A percentile compares a stretch with the other conserved stretches of the same genome.
Conservation (phyloP, 2,888 invertebrate species). For the Oligia latruncula region DNA sequence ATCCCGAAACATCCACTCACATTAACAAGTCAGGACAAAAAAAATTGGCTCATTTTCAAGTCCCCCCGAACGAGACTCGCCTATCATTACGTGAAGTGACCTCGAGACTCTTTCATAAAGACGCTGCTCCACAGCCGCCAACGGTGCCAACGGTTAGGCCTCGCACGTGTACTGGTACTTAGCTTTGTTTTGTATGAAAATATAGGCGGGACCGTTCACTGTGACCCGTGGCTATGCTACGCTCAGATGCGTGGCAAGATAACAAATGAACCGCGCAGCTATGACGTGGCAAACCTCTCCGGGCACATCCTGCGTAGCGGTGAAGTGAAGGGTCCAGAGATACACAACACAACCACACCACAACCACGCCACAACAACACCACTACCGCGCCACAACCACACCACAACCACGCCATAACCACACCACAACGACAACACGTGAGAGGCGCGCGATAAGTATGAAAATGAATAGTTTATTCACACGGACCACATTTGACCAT, state of each 20-base stretch:
- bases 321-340: background rate
- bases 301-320: background rate
- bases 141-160: background rate
- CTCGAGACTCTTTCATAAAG: slow-evolving; percentile 10
- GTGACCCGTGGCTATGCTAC: background rate
- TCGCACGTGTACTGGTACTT: background rate
- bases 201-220: background rate
- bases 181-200: background rate
- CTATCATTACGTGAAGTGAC: slow-evolving; percentile 40
- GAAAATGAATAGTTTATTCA: background rate
- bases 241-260: background rate
- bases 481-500: background rate
- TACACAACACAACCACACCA: too few relatives aligned
- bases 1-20: background rate
- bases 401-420: too few relatives aligned
- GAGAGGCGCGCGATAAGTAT: background rate
- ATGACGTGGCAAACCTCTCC: background rate
- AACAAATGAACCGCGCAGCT: background rate
- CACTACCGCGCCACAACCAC: too few relatives aligned
- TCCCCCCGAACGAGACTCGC: slow-evolving; percentile 17
- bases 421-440: background rate
- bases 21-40: slow-evolving; percentile 15
- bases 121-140: background rate
- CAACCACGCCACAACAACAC: too few relatives aligned
- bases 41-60: slow-evolving; percentile 37